Conservation (phyloP, 2,888 invertebrate species). For the Melanostoma scalare region DNA sequence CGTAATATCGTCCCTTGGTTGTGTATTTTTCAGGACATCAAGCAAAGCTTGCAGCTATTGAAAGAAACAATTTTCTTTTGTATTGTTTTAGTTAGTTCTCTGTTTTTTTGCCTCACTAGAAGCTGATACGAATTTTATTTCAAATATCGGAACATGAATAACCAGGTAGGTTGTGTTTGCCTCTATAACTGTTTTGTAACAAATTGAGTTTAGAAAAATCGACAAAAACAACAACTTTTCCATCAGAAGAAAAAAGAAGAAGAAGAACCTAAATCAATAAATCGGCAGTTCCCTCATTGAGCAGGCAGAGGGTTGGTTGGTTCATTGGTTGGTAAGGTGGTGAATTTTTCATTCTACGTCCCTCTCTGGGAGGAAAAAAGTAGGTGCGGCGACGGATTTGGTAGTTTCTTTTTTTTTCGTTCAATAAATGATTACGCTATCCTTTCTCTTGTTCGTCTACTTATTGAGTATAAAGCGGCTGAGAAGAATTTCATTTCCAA, state of each 20-base stretch:
- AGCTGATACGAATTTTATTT: constrained; percentile 38
- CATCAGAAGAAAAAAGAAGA: neutral
- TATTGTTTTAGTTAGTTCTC: constrained; percentile 31
- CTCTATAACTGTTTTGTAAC: neutral
- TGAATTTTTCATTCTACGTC: constrained; percentile 14
- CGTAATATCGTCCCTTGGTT: constrained; percentile 63
- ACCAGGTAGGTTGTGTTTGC: constrained; percentile 69
- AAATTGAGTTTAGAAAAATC: constrained; percentile 9
- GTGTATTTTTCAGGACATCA: constrained; percentile 31
- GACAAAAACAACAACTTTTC: constrained; percentile 45
- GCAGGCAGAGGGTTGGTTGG: neutral
- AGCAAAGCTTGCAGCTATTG: constrained; percentile 18
- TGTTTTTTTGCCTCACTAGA: constrained; percentile 27
- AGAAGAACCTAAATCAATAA: constrained; percentile 20
- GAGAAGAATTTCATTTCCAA: constrained; percentile 22
- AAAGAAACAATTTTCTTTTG: constrained; percentile 20
- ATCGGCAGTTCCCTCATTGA: constrained; percentile 17
- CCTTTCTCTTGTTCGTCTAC: constrained; percentile 6
- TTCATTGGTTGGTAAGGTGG: neutral
- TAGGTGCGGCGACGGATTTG: constrained; percentile 63
- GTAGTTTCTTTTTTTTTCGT: constrained; percentile 26
- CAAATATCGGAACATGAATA: constrained; percentile 68
- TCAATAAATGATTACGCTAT: constrained; percentile 52
- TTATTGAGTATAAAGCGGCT: neutral
- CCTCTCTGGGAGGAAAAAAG: constrained; percentile 26